These are phyloP conservation scores for Strigamia transsilvanica DNA, from an alignment of 2,888 invertebrate genomes.

Conservation along the genomic window DNA sequence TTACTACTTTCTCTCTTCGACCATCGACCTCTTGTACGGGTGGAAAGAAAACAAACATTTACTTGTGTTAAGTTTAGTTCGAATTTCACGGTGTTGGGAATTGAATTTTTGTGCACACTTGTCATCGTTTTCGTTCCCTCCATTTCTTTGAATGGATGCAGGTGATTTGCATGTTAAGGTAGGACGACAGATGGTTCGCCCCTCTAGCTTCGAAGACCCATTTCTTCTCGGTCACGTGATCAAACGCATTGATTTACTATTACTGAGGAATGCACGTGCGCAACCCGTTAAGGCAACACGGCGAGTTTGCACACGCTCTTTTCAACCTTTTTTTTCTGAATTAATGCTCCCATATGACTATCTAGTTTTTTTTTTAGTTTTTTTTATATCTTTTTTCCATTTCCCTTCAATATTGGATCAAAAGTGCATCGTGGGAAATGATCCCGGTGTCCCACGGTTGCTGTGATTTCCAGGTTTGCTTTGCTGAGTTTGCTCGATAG, in stretches of 20 bases:
- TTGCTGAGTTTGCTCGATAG: constrained; percentile 12
- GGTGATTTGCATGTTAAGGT: constrained; percentile 42
- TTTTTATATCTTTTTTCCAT: neutral
- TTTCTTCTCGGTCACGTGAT: constrained; percentile 13
- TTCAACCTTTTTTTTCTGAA: neutral
- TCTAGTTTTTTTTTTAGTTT: neutral
- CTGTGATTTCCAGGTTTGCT: neutral
- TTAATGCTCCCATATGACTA: neutral
- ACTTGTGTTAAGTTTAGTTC: constrained; percentile 21
- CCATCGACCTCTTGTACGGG: neutral
- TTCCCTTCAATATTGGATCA: neutral
- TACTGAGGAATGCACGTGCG: constrained; percentile 36
- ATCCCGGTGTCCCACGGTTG: neutral
- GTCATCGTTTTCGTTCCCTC: constrained; percentile 5
- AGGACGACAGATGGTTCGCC: constrained; percentile 36
- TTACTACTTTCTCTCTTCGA: neutral
- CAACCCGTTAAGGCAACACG: constrained; percentile 14
- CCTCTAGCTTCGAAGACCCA: constrained; percentile 20
- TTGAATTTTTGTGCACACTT: constrained; percentile 1
- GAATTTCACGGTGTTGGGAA: neutral
- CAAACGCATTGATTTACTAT: constrained; percentile 38
- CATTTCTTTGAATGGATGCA: constrained; percentile 2
- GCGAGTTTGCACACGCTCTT: neutral
- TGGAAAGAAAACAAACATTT: constrained; percentile 33
- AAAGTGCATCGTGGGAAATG: constrained; percentile 1